These are phyloP conservation scores for Drosophila emarginata DNA, from an alignment of 2,888 invertebrate species.

Conservation along the genomic window DNA sequence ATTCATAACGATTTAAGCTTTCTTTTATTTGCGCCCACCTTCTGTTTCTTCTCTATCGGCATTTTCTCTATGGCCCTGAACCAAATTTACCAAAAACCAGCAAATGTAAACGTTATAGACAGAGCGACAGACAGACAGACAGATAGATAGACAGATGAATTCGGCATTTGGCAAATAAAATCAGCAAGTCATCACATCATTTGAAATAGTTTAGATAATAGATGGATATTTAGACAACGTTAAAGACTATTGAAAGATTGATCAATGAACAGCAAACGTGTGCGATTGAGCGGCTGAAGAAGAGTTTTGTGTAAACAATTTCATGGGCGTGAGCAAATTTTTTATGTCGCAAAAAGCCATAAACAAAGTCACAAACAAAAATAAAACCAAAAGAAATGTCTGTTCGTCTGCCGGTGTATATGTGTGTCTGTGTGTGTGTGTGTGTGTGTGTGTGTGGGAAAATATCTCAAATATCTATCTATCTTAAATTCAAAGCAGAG, in stretches of 20 bases:
- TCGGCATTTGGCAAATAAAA: conserved; percentile 23
- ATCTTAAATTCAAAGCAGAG: neutral
- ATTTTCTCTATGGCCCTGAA: neutral
- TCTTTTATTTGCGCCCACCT: conserved; percentile 12
- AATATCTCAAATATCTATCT: conserved; percentile 2
- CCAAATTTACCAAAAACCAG: neutral
- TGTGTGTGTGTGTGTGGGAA: neutral
- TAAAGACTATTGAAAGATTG: conserved; percentile 32
- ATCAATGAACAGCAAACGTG: neutral
- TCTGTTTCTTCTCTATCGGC: neutral
- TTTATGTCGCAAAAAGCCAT: conserved; percentile 12
- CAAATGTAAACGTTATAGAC: no score
- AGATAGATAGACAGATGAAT: neutral
- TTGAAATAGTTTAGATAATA: conserved; percentile 42
- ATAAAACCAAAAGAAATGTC: neutral
- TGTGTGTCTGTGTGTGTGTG: neutral
- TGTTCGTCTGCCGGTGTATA: neutral
- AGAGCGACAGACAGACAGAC: neutral
- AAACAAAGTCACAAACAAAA: neutral
- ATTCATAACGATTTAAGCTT: conserved; percentile 5
- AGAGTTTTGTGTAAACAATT: neutral
- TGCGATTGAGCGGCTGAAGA: neutral
- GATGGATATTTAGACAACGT: conserved; percentile 43
- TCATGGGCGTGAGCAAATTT: conserved; percentile 5
- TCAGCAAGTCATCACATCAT: conserved; percentile 60